These are phyloP conservation scores for Lymantria dispar DNA, from an alignment of 2,888 invertebrate species.

Conservation along the genomic window DNA sequence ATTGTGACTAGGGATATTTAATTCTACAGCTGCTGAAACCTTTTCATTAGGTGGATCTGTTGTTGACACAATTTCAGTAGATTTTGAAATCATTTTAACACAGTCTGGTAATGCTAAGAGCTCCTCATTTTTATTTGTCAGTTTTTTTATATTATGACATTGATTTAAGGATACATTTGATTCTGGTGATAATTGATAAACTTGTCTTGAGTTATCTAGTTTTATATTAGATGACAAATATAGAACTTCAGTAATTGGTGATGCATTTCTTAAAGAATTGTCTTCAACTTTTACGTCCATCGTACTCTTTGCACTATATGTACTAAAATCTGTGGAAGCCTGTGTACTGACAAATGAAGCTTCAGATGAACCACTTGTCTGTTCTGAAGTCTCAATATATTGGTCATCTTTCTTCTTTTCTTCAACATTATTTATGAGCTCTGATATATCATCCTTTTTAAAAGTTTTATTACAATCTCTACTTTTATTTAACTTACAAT, in stretches of 20 bases:
- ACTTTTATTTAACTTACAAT: conserved; percentile 79
- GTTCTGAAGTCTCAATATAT: conserved; percentile 36
- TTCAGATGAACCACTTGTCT: conserved; percentile 57
- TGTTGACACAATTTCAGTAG: conserved; percentile 4
- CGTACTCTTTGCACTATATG: conserved; percentile 38
- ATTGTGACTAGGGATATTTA: conserved; percentile 50
- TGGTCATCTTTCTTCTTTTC: conserved; percentile 29
- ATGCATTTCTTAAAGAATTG: conserved; percentile 2
- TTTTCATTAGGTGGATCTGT: conserved; percentile 8
- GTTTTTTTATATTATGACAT: not conserved
- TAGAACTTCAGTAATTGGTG: conserved; percentile 41
- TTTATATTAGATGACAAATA: conserved; percentile 42
- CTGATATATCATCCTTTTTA: conserved; percentile 45
- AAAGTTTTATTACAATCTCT: conserved; percentile 62
- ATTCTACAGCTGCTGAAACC: conserved; percentile 27
- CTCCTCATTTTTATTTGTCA: not conserved
- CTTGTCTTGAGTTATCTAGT: conserved; percentile 17
- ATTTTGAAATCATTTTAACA: not conserved
- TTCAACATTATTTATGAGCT: conserved; percentile 33
- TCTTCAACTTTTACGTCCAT: conserved; percentile 37
- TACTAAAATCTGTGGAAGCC: conserved; percentile 47
- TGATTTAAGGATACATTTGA: not conserved
- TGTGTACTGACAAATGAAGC: conserved; percentile 60
- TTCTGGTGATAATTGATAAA: conserved; percentile 25
- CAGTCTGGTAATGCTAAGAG: not conserved